Evolutionary conservation across 2,113 vertebrate species (phyloP), one percentile per base, ranked within the genome.

Genomic region (Steatornis caripensis): DNA sequence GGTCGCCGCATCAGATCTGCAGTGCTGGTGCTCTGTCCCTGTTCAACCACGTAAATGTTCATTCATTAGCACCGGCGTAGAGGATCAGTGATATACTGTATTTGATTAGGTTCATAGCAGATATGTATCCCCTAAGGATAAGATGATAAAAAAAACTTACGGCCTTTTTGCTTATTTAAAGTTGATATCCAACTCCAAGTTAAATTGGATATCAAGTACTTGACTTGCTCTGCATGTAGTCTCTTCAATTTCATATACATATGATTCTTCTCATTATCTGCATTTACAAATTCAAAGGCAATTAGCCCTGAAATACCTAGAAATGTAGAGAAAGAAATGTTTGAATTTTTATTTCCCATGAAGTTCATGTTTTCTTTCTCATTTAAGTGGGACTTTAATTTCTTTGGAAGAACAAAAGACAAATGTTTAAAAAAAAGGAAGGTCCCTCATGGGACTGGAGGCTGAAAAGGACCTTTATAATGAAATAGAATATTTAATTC

Each of bases 281-380:
- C 86, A 89, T 97, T 98, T 98, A 95, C 87, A 98, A 88, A 96
- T 91, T 95, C 95, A 95, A 89, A 97, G 88, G 76, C 94, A 97
- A 97, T 97, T 97, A 97, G 93, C 94, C 80, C 93, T 95, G 95
- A 97, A 96, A 96, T 90, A 90, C 84, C 83, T 93, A 95, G 88
- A 95, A 95, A 71, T 66, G 68, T 84, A 72, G 91, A 97, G 72
- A 96, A 98, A 97, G 93, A 90, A 96, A 87, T 91, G 61, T 88
- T 95, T 93, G 57, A 91, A 57, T 79, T 94, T 96, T 89, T 79
- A 68, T 72, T 90, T 95, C 81, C n/a, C 86, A 74, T 75, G 69
- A 95, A 91, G 53, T 85, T 91, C 48, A 43, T 76, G 57, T 92
- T 97, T 97, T 93, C 77, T 54, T 70, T 91, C 89, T 72, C n/a